Evolutionary conservation across 2,113 vertebrate genomes (phyloP).

Genomic region (Lota lota): DNA sequence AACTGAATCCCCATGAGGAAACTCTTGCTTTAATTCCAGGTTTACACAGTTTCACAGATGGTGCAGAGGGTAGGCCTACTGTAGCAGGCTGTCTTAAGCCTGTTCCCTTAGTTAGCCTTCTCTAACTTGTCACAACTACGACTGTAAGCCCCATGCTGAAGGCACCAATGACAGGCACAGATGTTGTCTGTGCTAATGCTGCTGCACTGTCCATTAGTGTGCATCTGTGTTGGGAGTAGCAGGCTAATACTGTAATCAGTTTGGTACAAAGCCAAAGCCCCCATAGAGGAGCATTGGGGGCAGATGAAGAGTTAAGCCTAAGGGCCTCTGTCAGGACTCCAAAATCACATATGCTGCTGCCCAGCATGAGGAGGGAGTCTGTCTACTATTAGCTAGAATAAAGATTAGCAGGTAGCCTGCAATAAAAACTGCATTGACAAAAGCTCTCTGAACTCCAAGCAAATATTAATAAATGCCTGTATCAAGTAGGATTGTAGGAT

Average conservation of each 20-base stretch:
- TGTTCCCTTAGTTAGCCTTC: constrained; percentile 16
- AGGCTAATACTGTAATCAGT: constrained; percentile 49
- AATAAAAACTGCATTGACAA: too few species aligned
- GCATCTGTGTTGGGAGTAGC: constrained; percentile 1
- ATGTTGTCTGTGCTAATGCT: constrained; percentile 48
- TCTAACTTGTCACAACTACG: constrained; percentile 38
- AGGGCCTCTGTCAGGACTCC: constrained; percentile 6
- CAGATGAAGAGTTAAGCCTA: constrained; percentile 14
- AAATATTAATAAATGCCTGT: too few species aligned
- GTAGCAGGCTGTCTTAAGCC: constrained; percentile 11
- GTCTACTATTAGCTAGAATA: too few species aligned
- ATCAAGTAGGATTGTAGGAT: too few species aligned
- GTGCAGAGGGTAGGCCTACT: constrained; percentile 13
- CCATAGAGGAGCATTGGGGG: constrained; percentile 25
- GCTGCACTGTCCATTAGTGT: constrained; percentile 9
- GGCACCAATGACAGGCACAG: constrained; percentile 50
- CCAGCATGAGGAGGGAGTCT: background rate
- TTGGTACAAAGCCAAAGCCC: constrained; percentile 14
- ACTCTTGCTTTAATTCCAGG: constrained; percentile 23
- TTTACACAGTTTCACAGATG: constrained; percentile 11
- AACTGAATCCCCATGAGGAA: background rate
- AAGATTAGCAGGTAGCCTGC: too few species aligned
- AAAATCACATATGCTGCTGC: background rate
- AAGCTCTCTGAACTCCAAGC: too few species aligned
- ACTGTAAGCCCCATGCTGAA: constrained; percentile 41